These are phyloP conservation scores for Strongylocentrotus purpuratus DNA, from an alignment of 35 echinoderm and acorn worm genomes.

Conservation along the genomic window DNA sequence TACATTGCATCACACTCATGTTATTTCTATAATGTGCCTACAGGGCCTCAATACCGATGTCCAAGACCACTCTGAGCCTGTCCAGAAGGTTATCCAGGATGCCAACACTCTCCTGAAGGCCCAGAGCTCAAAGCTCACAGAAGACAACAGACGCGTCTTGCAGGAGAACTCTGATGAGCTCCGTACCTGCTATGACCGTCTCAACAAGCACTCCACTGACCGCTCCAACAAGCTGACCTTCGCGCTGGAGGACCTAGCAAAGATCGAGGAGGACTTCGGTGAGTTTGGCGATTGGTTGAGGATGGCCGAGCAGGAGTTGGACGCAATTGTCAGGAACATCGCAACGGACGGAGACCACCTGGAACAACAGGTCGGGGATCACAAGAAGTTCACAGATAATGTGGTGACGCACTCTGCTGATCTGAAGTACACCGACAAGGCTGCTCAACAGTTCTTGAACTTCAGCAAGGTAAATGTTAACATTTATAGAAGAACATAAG, in stretches of 20 bases:
- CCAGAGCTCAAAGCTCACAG: conserved; percentile 65
- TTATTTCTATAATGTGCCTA: too few species aligned
- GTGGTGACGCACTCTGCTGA: conserved; percentile 94
- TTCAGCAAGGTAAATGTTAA: conserved; percentile 59
- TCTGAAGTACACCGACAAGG: conserved; percentile 87
- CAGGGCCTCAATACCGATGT: conserved; percentile 84
- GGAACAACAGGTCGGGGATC: conserved; percentile 60
- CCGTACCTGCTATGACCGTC: conserved; percentile 73
- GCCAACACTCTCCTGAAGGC: conserved; percentile 72
- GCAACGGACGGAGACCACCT: conserved; percentile 65
- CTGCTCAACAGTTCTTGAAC: conserved; percentile 72
- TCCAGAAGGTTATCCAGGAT: conserved; percentile 88
- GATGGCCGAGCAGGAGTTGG: conserved; percentile 76
- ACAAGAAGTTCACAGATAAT: conserved; percentile 88
- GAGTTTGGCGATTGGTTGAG: conserved; percentile 86
- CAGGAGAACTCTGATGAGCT: conserved; percentile 72
- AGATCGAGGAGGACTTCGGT: conserved; percentile 73
- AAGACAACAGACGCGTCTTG: conserved; percentile 62
- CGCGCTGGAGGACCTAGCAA: conserved; percentile 69
- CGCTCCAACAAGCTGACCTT: conserved; percentile 67
- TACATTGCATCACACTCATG: too few species aligned
- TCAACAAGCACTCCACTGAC: conserved; percentile 74
- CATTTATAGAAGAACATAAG: not conserved
- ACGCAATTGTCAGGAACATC: conserved; percentile 62
- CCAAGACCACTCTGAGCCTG: conserved; percentile 77